Conservation (phyloP, 2,113 vertebrate genomes). For the Ivindomyrus marchei region DNA sequence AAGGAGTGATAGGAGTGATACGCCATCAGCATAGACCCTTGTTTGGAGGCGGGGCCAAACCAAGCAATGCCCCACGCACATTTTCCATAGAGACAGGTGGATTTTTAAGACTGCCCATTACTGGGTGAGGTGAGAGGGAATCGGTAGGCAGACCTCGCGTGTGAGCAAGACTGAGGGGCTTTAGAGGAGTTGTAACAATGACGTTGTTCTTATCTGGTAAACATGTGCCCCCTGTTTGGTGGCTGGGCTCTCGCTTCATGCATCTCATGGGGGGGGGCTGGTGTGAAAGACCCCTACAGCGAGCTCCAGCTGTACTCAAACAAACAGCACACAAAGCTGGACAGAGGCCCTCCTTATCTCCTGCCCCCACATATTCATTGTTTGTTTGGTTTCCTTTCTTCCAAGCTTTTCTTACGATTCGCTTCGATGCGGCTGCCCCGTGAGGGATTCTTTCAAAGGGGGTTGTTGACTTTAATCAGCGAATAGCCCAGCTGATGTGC, state of each 20-base stretch:
- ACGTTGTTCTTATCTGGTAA: conserved; percentile 32
- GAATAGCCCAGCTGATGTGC: neutral
- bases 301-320: conserved; percentile 49
- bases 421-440: neutral
- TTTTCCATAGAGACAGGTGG: neutral
- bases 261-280: conserved; percentile 15
- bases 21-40: neutral
- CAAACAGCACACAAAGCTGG: conserved; percentile 39
- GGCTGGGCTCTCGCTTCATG: neutral
- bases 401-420: conserved; percentile 8
- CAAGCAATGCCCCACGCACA: neutral
- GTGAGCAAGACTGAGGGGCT: neutral
- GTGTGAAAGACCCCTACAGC: conserved; percentile 36
- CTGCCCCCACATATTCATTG: conserved; percentile 27
- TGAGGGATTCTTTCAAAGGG: neutral
- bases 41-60: neutral
- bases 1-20: neutral
- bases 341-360: conserved; percentile 36
- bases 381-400: conserved; percentile 44
- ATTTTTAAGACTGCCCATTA: neutral
- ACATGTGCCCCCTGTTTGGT: conserved; percentile 7
- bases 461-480: conserved; percentile 12
- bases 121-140: neutral
- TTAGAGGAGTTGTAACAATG: conserved; percentile 43
- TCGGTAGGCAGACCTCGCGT: neutral